Evolutionary conservation across 1,140 invertebrate genomes (phyloP).

Genomic region (Ips nitidus): DNA sequence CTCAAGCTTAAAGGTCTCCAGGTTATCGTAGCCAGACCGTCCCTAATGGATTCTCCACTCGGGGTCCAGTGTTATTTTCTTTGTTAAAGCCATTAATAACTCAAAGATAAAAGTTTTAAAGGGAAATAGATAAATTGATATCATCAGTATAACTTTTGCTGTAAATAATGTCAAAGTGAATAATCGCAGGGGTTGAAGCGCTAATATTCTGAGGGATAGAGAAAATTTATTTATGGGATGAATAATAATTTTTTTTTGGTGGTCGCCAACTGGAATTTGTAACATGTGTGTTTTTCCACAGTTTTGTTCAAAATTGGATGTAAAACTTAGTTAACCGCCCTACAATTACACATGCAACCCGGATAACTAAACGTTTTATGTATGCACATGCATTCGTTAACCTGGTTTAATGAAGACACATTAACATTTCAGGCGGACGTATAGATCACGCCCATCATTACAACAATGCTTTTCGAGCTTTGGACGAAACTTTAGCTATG

Average conservation of each 20-base stretch:
- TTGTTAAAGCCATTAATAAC: constrained; percentile 5
- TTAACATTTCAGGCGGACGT: constrained; percentile 63
- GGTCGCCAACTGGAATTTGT: too few relatives aligned
- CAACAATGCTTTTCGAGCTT: constrained; percentile 72
- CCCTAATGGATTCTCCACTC: constrained; percentile 1
- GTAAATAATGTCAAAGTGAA: constrained; percentile 6
- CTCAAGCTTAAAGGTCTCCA: background rate
- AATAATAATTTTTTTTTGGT: background rate
- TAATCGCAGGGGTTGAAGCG: background rate
- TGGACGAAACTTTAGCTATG: constrained; percentile 78
- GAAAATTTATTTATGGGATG: background rate
- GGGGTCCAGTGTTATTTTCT: background rate
- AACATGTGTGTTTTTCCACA: too few relatives aligned
- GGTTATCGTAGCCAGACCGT: constrained; percentile 1
- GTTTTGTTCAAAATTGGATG: too few relatives aligned
- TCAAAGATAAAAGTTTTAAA: constrained; percentile 3
- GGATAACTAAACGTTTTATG: too few relatives aligned
- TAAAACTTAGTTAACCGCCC: too few relatives aligned
- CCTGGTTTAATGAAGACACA: too few relatives aligned
- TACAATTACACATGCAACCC: too few relatives aligned
- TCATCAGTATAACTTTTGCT: constrained; percentile 3
- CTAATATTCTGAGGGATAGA: background rate
- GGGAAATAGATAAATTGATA: constrained; percentile 2
- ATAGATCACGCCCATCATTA: constrained; percentile 86
- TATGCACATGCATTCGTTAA: too few relatives aligned